Evolutionary conservation across 2,113 vertebrate species (phyloP).

Genomic region (Tachysurus vachellii): DNA sequence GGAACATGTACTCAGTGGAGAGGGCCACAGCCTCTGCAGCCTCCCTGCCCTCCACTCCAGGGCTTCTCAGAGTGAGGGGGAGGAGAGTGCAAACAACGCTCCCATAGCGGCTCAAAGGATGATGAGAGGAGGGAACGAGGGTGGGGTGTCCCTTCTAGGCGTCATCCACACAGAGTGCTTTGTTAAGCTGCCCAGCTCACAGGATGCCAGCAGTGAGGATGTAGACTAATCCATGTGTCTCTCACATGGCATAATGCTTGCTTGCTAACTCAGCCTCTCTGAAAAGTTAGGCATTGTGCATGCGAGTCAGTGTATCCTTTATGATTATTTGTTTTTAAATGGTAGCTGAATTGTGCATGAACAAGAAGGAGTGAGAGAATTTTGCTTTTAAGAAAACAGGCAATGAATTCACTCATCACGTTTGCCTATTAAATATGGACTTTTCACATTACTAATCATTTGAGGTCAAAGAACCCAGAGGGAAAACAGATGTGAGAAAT

Average conservation of each 20-base stretch:
- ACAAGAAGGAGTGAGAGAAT: background rate
- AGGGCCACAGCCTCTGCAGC: slow-evolving; percentile 71
- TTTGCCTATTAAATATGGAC: background rate
- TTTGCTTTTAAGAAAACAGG: background rate
- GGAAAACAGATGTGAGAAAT: background rate
- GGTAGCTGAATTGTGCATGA: background rate
- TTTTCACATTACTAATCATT: background rate
- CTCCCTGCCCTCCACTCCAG: slow-evolving; percentile 64
- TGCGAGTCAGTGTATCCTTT: background rate
- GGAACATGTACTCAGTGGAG: slow-evolving; percentile 75
- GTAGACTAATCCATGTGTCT: slow-evolving; percentile 36
- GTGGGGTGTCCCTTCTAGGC: slow-evolving; percentile 42
- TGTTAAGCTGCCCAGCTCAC: slow-evolving; percentile 30
- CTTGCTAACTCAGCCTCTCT: background rate
- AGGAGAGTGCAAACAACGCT: slow-evolving; percentile 49
- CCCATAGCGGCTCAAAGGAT: slow-evolving; percentile 46
- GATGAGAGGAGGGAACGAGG: slow-evolving; percentile 42
- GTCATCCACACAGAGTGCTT: slow-evolving; percentile 30
- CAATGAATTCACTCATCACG: background rate
- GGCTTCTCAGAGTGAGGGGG: slow-evolving; percentile 52
- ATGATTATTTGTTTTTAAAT: background rate
- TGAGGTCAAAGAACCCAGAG: background rate
- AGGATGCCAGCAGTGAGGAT: slow-evolving; percentile 51
- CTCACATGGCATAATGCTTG: slow-evolving; percentile 8
- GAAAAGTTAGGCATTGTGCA: background rate